Evolutionary conservation across 2,797 vertebrate species (phyloP).

Genomic region (Megaceryle alcyon): DNA sequence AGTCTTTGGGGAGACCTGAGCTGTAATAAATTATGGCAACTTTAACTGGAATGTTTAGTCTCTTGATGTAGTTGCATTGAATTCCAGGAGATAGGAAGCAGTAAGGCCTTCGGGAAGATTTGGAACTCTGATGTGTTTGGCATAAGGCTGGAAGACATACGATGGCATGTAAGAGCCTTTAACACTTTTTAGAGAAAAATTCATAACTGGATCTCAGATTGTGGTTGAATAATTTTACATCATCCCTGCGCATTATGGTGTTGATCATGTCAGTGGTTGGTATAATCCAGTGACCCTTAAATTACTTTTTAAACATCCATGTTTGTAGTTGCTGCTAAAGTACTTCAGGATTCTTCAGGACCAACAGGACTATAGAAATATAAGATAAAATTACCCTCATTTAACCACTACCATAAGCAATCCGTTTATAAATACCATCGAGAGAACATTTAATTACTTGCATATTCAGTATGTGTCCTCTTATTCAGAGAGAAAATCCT

Average conservation of each 20-base stretch:
- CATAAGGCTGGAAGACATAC: not conserved
- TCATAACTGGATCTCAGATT: not conserved
- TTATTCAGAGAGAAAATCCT: constrained; percentile 45
- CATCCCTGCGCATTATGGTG: not conserved
- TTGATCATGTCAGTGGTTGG: not conserved
- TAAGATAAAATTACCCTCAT: not conserved
- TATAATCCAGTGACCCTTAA: not conserved
- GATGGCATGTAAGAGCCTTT: not conserved
- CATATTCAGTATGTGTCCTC: constrained; percentile 19
- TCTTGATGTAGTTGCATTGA: not conserved
- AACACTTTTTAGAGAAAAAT: not conserved
- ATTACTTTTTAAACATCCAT: not conserved
- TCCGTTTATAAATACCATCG: not conserved
- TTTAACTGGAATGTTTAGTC: not conserved
- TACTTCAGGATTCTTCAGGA: not conserved
- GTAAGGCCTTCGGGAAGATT: not conserved
- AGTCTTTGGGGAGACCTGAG: not conserved
- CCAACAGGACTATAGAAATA: not conserved
- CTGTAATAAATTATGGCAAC: not conserved
- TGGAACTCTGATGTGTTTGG: no score
- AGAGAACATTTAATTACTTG: not conserved
- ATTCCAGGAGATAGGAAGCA: not conserved
- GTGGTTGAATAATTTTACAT: not conserved
- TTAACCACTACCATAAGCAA: not conserved
- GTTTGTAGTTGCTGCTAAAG: not conserved